A percentile compares a stretch with the other conserved stretches of the same genome.
These are phyloP conservation scores for Ceyx melanurus DNA, from an alignment of 2,113 vertebrate genomes.

Conservation along the genomic window DNA sequence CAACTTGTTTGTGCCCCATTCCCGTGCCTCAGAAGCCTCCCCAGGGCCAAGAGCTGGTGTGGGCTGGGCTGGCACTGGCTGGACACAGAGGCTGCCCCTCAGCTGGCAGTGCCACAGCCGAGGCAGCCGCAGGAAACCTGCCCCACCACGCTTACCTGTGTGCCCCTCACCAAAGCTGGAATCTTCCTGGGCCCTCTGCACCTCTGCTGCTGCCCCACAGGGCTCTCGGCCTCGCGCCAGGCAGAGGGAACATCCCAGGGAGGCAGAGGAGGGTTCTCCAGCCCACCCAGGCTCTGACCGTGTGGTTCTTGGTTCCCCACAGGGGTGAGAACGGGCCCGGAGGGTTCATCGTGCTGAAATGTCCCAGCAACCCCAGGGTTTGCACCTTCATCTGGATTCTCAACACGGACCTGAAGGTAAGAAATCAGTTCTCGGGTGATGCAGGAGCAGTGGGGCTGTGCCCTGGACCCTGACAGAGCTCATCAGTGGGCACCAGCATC, in stretches of 20 bases:
- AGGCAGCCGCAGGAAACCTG: conserved; percentile 52
- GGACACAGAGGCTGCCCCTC: conserved; percentile 10
- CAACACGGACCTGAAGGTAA: conserved; percentile 96
- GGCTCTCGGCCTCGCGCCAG: neutral
- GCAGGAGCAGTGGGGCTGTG: neutral
- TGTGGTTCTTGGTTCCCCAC: neutral
- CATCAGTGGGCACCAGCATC: neutral
- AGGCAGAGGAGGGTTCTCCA: fast-evolving
- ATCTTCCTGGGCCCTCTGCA: neutral
- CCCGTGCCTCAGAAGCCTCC: neutral
- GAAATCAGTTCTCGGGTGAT: fast-evolving
- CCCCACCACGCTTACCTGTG: neutral
- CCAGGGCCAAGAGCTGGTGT: fast-evolving
- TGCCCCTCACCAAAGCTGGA: neutral
- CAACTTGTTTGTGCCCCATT: neutral
- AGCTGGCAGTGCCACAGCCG: neutral
- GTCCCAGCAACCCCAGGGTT: conserved; percentile 84
- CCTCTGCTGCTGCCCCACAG: neutral
- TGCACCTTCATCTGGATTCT: conserved; percentile 98
- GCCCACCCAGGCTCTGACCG: neutral
- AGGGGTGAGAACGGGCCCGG: conserved; percentile 96
- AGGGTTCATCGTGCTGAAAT: conserved; percentile 92
- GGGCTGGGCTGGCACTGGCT: neutral
- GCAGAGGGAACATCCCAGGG: neutral
- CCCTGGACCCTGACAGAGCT: neutral